These are phyloP conservation scores for Rotaria magnacalcarata DNA, from an alignment of 2,888 invertebrate species.

Conservation along the genomic window DNA sequence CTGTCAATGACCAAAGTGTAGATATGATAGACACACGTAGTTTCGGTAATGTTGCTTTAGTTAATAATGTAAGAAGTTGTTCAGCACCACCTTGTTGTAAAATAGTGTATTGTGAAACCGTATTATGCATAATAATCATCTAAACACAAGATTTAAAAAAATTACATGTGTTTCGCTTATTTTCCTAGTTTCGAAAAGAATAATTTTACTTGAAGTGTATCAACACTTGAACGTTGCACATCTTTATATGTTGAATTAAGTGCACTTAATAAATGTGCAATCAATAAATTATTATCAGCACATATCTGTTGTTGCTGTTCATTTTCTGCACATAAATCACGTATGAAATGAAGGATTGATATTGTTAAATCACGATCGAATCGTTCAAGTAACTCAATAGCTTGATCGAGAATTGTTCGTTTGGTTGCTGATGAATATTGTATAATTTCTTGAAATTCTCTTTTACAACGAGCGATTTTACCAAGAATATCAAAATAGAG, in stretches of 20 bases:
- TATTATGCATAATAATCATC: not conserved
- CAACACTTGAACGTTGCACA: slow-evolving; percentile 30
- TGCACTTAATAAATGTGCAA: not conserved
- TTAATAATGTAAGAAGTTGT: slow-evolving; percentile 9
- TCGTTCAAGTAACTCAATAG: not conserved
- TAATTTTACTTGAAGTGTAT: slow-evolving; percentile 12
- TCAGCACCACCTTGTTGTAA: slow-evolving; percentile 35
- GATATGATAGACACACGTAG: slow-evolving; percentile 19
- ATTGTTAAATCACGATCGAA: slow-evolving; percentile 1
- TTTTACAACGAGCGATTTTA: not conserved
- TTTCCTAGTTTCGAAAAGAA: not conserved
- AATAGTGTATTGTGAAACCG: not conserved
- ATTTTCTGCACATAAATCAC: not conserved
- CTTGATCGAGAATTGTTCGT: not conserved
- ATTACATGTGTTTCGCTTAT: too few relatives aligned
- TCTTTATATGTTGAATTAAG: not conserved
- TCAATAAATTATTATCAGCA: not conserved
- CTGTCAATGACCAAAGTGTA: slow-evolving; percentile 25
- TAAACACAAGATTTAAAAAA: not conserved
- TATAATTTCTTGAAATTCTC: not conserved
- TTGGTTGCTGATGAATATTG: not conserved
- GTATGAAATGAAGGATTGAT: slow-evolving; percentile 15
- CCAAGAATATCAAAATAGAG: slow-evolving; percentile 20
- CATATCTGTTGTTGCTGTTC: not conserved
- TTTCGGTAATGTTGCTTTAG: slow-evolving; percentile 13